Percentiles rank a stretch among this genome's conserved stretches.
These are phyloP conservation scores for Cyclophora albipunctata DNA, from an alignment of 2,888 invertebrate genomes.

Conservation along the genomic window DNA sequence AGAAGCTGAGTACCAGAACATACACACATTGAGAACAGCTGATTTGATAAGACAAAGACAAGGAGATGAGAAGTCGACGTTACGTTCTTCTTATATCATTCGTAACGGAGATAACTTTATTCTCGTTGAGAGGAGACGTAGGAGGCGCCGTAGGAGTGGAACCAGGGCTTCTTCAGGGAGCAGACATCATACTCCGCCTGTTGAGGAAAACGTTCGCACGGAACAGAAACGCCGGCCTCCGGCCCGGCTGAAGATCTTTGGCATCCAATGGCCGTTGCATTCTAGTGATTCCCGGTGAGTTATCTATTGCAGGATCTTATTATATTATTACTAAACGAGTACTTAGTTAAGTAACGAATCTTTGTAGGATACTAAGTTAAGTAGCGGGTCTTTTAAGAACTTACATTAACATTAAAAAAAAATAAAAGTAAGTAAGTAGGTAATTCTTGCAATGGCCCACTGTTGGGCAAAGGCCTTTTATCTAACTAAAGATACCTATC, in stretches of 20 bases:
- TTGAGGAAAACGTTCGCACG: constrained; percentile 56
- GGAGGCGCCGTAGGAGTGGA: constrained; percentile 63
- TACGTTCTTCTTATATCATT: constrained; percentile 69
- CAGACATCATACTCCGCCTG: constrained; percentile 64
- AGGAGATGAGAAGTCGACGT: constrained; percentile 68
- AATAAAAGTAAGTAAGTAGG: no score
- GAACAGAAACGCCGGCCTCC: constrained; percentile 68
- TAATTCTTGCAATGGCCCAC: no score
- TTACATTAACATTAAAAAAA: no score
- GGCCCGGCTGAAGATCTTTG: constrained; percentile 66
- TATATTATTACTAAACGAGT: no score
- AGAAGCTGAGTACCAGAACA: constrained; percentile 70
- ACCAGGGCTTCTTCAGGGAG: constrained; percentile 65
- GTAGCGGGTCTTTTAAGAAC: no score
- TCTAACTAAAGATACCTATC: no score
- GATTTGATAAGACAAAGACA: constrained; percentile 69
- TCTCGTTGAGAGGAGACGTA: constrained; percentile 63
- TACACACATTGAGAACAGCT: constrained; percentile 69
- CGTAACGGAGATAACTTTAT: constrained; percentile 71
- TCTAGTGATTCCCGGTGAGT: constrained; percentile 67
- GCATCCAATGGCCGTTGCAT: constrained; percentile 72
- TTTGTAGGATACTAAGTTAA: no score
- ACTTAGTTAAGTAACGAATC: no score
- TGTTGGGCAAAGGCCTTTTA: no score
- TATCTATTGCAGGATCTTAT: neutral